Base-by-base conservation (phyloP, 1,140 invertebrate species). In the Cheumatopsyche charites region DNA sequence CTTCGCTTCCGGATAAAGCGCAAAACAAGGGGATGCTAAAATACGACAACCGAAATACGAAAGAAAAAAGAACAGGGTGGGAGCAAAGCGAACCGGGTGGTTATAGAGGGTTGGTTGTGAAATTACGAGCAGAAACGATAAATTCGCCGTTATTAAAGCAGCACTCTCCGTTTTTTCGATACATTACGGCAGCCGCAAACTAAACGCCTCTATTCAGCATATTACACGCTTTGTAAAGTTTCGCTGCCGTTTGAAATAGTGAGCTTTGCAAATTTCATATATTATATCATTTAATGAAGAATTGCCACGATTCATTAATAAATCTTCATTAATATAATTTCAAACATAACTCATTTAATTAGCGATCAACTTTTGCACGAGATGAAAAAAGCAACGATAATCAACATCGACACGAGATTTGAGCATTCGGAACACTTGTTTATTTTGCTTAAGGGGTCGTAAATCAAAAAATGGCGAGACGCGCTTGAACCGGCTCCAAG, bases 101-200 rank as follows among this genome's bases (percentile, higher is more conserved):
- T 36, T 36, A 26, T 9, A 58, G 21, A 25, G 23, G 55, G 55
- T 17, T 58, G 55, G 55, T 58, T 23, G 19, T 11, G 23, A 19
- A 58, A 58, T 63, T 41, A 41, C 62, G 62, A 45, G 71, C 41
- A 63, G 68, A 45, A 68, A 71, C 74, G 55, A 75, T 75, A 73
- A 75, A 75, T 75, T 75, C 70, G 52, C 73, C 70, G 72, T 75
- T 75, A 72, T 73, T 75, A 71, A 70, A 62, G 62, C 21, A 62
- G 62, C 21, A 62, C 36, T 55, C 55, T 36, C 26, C 6, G 36
- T 61, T 58, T 42, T 58, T 58, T 58, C 23, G 47, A 52, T 52
- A 52, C 47, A 52, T 58, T 58, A 58, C 21, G 55, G 29, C 55
- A 4, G 47, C 23, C 55, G 21, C 21, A 36, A 36, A 7, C 55